phyloP scores from a whole-genome alignment of 2,113 vertebrate genomes.

The Nannospalax galili region DNA sequence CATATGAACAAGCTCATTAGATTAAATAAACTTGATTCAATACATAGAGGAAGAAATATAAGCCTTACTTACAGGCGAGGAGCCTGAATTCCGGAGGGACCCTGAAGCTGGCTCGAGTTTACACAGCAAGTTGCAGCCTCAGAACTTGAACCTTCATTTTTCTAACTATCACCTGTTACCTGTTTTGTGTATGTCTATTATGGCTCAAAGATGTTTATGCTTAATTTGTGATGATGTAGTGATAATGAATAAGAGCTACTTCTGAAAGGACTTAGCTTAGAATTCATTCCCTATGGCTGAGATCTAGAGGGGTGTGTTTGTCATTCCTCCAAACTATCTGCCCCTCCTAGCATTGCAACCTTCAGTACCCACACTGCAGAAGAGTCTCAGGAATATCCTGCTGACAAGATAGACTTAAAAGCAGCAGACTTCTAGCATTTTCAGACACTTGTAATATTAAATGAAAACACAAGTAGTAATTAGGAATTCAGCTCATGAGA shows the following conservation, averaged over 20 bases:
- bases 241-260: not conserved
- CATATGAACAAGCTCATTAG: not conserved
- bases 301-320: not conserved
- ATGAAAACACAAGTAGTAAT: not conserved
- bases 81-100: not conserved
- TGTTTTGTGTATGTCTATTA: not conserved
- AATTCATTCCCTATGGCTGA: not conserved
- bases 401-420: not conserved
- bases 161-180: not conserved
- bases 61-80: not conserved
- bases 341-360: too few species aligned
- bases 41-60: not conserved
- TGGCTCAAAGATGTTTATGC: not conserved
- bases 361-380: not conserved
- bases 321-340: not conserved
- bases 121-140: not conserved
- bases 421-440: not conserved
- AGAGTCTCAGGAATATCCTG: not conserved
- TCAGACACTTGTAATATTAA: not conserved
- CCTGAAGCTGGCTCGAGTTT: not conserved
- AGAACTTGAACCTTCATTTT: not conserved
- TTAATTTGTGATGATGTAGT: not conserved
- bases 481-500: not conserved
- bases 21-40: not conserved
- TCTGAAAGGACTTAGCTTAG: not conserved